These are phyloP conservation scores for Neosilurus hyrtlii DNA, from an alignment of 2,797 vertebrate species.

Conservation along the genomic window DNA sequence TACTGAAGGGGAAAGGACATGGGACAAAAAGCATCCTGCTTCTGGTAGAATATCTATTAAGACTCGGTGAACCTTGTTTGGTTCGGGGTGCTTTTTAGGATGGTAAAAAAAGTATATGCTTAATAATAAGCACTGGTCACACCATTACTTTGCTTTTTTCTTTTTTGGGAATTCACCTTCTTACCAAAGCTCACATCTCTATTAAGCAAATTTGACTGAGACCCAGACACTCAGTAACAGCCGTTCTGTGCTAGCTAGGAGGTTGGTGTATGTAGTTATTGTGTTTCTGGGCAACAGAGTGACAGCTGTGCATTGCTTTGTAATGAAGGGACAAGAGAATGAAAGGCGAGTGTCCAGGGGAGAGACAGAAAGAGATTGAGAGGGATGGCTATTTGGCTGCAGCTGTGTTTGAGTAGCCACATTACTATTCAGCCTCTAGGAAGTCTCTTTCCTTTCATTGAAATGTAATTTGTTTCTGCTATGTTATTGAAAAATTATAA, in stretches of 20 bases:
- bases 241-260: constrained; percentile 37
- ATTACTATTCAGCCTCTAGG: constrained; percentile 65
- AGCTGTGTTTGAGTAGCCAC: constrained; percentile 74
- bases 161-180: not conserved
- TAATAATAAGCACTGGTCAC: not conserved
- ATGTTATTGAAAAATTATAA: not conserved
- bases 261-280: constrained; percentile 69
- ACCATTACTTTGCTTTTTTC: not conserved
- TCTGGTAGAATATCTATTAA: not conserved
- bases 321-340: constrained; percentile 53
- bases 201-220: constrained; percentile 60
- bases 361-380: constrained; percentile 33
- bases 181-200: constrained; percentile 23
- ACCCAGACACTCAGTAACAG: constrained; percentile 36
- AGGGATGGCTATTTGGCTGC: constrained; percentile 64
- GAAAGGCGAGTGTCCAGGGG: constrained; percentile 52
- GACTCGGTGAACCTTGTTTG: not conserved
- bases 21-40: not conserved
- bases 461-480: not conserved
- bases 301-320: constrained; percentile 77
- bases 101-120: not conserved
- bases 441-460: constrained; percentile 14
- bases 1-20: not conserved
- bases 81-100: not conserved
- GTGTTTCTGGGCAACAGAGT: constrained; percentile 76